A percentile compares a stretch with the other conserved stretches of the same genome.
Evolutionary conservation across 2,797 vertebrate species (phyloP).

Genomic region (Hylomyscus alleni): DNA sequence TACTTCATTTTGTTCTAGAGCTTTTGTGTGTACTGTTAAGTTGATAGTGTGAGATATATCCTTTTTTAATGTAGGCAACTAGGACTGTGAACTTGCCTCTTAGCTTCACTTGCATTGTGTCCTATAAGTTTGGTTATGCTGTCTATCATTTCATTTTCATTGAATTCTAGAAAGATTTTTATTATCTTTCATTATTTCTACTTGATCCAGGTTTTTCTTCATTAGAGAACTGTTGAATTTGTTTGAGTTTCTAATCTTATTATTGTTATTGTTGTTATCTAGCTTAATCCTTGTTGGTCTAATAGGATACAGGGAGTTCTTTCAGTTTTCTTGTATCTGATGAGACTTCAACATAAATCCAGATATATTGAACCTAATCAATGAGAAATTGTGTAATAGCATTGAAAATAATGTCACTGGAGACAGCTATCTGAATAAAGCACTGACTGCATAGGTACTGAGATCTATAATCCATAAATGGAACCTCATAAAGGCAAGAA

Average conservation of each 20-base stretch:
- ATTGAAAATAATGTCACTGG: background rate
- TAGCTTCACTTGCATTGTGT: background rate
- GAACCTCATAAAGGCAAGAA: background rate
- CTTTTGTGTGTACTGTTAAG: background rate
- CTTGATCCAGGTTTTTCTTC: background rate
- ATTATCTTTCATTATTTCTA: background rate
- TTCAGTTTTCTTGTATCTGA: background rate
- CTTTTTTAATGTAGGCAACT: background rate
- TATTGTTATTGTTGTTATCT: background rate
- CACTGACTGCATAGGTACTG: no score
- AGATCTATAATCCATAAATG: background rate
- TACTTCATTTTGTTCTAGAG: background rate
- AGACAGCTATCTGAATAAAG: background rate
- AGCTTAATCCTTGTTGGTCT: background rate
- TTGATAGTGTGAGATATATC: background rate
- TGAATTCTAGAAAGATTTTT: background rate
- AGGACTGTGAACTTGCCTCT: background rate
- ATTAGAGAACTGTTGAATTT: background rate
- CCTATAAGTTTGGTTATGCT: background rate
- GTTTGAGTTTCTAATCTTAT: background rate
- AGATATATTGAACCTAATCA: background rate
- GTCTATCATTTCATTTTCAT: background rate
- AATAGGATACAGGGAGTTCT: background rate
- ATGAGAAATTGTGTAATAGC: background rate
- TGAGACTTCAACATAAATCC: background rate